Evolutionary conservation across 2,888 invertebrate genomes (phyloP), one percentile per base, ranked within the genome.

Genomic region (Blastobasis lacticolella): DNA sequence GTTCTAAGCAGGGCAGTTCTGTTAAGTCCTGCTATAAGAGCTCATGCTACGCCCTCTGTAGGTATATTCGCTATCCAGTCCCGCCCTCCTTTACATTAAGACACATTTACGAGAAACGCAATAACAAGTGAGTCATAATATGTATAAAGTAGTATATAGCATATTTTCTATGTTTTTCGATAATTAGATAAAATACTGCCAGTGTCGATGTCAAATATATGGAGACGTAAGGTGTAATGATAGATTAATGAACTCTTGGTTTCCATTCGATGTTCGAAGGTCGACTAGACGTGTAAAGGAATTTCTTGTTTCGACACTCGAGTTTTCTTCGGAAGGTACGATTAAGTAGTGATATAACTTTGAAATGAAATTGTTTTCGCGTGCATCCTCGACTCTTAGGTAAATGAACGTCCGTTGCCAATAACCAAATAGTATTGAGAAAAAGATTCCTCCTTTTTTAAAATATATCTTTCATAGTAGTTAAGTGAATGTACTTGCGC

Each of bases 141-240:
- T 81, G 78, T 85, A 84, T 75, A 84, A 83, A 80, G 71, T 85
- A 86, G 82, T 63, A 69, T 78, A 81, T 77, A 81, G 74, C 67
- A 81, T 81, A 82, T 80, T 81, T 83, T 82, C 79, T 81, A 78
- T 83, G 75, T 81, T 82, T 82, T 81, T 84, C 81, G 78, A 83
- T 82, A 81, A 79, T 78, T 85, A 84, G 82, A 81, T 80, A 67
- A 75, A 75, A 73, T 81, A 83, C 79, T 82, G 83, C 81, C 82
- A 78, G 73, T 77, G 73, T 78, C 73, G 71, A 67, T 65, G 67
- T 75, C 66, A 64, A 63, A 58, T 65, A 60, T 57, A 61, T 59
- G 57, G 60, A 63, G 42, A 62, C 57, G 62, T 63, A 63, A 62
- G 59, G 60, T 65, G 62, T 63, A 58, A 58, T 57, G 54, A 49